phyloP scores from a whole-genome alignment of 2,797 vertebrate species.

The Phoxinus dragarum region DNA sequence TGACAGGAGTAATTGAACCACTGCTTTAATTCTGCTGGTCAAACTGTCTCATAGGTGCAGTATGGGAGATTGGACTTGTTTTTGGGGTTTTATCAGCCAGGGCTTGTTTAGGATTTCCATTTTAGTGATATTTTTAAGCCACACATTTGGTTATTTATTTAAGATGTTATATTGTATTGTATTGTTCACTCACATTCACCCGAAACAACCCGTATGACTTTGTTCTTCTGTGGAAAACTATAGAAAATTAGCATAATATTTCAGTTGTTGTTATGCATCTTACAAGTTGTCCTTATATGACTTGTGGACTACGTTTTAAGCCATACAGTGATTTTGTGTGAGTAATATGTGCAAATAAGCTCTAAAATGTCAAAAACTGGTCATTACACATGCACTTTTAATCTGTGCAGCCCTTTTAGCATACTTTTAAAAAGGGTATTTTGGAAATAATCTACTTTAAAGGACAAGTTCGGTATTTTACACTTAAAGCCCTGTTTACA shows the following conservation, averaged over 20 bases:
- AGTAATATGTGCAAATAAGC: neutral
- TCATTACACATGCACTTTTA: neutral
- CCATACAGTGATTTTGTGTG: neutral
- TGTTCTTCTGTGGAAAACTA: neutral
- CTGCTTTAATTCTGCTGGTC: slow-evolving; percentile 52
- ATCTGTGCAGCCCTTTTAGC: neutral
- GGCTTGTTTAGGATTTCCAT: neutral
- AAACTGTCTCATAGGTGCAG: slow-evolving; percentile 63
- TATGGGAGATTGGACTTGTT: slow-evolving; percentile 53
- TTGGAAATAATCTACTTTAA: neutral
- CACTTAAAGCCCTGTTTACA: too few relatives aligned
- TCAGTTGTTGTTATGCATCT: neutral
- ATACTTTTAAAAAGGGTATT: neutral
- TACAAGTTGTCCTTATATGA: too few relatives aligned
- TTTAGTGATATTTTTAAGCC: neutral
- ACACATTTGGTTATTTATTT: neutral
- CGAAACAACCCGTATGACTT: neutral
- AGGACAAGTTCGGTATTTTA: too few relatives aligned
- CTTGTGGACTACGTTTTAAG: too few relatives aligned
- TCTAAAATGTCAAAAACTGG: neutral
- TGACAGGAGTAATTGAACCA: slow-evolving; percentile 69
- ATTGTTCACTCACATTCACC: neutral
- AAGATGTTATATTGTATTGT: too few relatives aligned
- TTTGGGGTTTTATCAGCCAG: slow-evolving; percentile 11
- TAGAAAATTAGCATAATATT: neutral